Base-by-base conservation (phyloP, 2,888 invertebrate genomes). In the Ormyrus nitidulus region DNA sequence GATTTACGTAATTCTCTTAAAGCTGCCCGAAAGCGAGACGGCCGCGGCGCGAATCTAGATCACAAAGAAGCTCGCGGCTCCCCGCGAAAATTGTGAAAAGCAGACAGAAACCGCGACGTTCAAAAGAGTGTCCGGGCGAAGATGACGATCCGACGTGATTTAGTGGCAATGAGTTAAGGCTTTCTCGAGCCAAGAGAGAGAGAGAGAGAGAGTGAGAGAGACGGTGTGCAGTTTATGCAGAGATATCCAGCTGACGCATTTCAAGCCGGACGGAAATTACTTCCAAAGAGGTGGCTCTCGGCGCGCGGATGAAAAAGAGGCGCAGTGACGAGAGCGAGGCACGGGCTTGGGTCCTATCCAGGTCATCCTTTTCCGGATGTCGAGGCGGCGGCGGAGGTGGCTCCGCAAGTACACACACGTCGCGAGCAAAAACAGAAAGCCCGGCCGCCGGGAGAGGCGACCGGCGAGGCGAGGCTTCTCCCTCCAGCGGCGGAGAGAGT, bases 291-390 rank as follows among this genome's bases (percentile, higher is more conserved):
- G 76, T 80, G 70, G 77, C 61, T 68, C 53, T 7, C 72, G n/a
- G 9, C 19, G 58, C n/a, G 13, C 59, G 51, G 64, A 64, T 79
- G 69, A 79, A 79, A 75, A 71, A 73, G 72, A 65, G 79, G 56
- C 62, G 71, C 72, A 46, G 64, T 70, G 73, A 77, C 58, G 72
- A 34, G 34, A 80, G 72, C 66, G 79, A 66, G 34, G 53, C 64
- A 44, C 56, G 59, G 44, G 86, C 84, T 88, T 89, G 88, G 89
- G 88, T 83, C 85, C 86, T 86, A 88, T 88, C 88, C 88, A 88
- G 89, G 89, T 89, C 88, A 89, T 85, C 83, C 86, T 84, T 79
- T 82, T 83, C 79, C 84, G 85, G 83, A 80, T 85, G 82, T 75
- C 81, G 19, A 19, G 19, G 19, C 19, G 70, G 56, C 53, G 66